Evolutionary conservation across 2,797 vertebrate genomes (phyloP).

Genomic region (Leuciscus waleckii): DNA sequence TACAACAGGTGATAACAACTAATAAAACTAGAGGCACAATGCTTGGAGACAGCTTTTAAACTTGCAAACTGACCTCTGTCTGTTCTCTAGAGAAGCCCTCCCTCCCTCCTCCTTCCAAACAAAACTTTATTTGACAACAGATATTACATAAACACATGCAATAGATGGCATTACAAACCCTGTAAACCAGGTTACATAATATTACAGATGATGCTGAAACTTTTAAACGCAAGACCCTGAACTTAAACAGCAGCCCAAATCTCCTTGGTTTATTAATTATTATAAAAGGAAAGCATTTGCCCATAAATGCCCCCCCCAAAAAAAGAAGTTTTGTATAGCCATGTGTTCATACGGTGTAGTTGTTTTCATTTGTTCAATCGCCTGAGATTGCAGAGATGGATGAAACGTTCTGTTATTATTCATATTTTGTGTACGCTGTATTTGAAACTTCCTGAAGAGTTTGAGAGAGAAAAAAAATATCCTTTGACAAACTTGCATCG

Average conservation of each 20-base stretch:
- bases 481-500: constrained; percentile 19
- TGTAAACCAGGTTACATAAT: constrained; percentile 42
- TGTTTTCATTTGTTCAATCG: background rate
- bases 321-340: background rate
- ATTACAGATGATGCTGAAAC: constrained; percentile 13
- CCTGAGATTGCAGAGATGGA: background rate
- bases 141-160: constrained; percentile 52
- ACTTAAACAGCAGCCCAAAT: background rate
- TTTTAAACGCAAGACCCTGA: background rate
- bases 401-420: background rate
- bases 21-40: background rate
- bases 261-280: background rate
- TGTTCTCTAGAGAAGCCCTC: constrained; percentile 6
- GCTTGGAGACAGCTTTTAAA: background rate
- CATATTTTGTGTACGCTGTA: background rate
- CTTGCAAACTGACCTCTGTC: constrained; percentile 16
- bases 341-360: background rate
- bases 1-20: background rate
- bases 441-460: background rate
- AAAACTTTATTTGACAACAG: constrained; percentile 33
- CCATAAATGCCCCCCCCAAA: no score
- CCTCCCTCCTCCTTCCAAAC: background rate
- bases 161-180: constrained; percentile 14
- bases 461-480: background rate
- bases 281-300: background rate